Conservation (phyloP, 2,888 invertebrate species). For the Zygothrica quintamaculata region DNA sequence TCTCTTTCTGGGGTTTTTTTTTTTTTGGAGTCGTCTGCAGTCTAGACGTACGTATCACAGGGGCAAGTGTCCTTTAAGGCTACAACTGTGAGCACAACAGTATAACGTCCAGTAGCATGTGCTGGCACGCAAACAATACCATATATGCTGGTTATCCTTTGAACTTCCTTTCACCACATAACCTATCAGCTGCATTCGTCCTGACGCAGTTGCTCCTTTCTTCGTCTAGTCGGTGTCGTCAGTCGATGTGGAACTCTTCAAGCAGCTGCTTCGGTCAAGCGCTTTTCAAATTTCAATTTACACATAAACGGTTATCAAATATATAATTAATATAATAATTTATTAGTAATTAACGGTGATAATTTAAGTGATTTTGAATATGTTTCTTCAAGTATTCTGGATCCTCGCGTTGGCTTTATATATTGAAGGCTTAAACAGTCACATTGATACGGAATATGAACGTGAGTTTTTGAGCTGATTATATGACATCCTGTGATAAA, state of each 20-base stretch:
- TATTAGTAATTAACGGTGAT: too few species aligned
- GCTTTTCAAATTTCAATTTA: too few species aligned
- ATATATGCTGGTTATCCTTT: conserved; percentile 55
- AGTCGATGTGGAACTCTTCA: conserved; percentile 37
- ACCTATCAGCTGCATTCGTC: conserved; percentile 14
- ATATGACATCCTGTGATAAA: not conserved
- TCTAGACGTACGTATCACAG: conserved; percentile 67
- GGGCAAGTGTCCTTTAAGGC: conserved; percentile 59
- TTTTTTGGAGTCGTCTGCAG: conserved; percentile 47
- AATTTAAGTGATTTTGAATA: conserved; percentile 35
- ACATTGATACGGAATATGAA: conserved; percentile 33
- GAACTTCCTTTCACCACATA: conserved; percentile 10
- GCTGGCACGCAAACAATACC: conserved; percentile 58
- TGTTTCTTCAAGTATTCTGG: conserved; percentile 25
- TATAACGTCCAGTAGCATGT: conserved; percentile 36
- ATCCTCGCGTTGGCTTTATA: conserved; percentile 11
- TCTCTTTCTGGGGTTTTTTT: conserved; percentile 11
- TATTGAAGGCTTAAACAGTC: conserved; percentile 1
- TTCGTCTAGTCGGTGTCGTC: conserved; percentile 31
- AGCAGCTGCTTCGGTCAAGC: conserved; percentile 7
- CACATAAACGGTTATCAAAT: not conserved
- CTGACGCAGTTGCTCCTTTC: conserved; percentile 61
- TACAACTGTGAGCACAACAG: conserved; percentile 24
- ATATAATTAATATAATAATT: too few species aligned
- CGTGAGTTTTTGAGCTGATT: conserved; percentile 32